Percentiles rank a stretch among this genome's conserved stretches.
These are phyloP conservation scores for Penaeus chinensis DNA, from an alignment of 1,140 invertebrate species.

Conservation along the genomic window DNA sequence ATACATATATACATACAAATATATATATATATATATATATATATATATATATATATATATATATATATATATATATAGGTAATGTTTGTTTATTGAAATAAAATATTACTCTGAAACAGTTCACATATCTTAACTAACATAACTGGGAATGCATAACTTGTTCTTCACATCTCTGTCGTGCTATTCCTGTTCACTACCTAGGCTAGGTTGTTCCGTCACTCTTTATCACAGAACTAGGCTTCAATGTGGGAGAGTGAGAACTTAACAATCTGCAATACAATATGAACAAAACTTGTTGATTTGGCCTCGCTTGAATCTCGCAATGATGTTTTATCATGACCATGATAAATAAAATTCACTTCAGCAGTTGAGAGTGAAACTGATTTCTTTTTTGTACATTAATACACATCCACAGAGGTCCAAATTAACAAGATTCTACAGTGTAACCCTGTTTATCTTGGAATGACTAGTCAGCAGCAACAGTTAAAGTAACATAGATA, in stretches of 20 bases:
- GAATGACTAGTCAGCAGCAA: conserved; percentile 58
- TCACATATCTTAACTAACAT: background rate
- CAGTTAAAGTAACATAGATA: conserved; percentile 56
- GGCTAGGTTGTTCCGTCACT: conserved; percentile 51
- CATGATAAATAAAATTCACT: background rate
- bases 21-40: conserved; percentile 26
- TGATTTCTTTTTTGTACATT: conserved; percentile 32
- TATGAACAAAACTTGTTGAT: conserved; percentile 51
- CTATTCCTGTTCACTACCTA: conserved; percentile 33
- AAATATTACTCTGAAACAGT: background rate
- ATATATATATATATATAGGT: background rate
- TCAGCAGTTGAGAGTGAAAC: background rate
- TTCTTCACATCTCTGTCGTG: background rate
- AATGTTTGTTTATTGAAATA: background rate
- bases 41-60: conserved; percentile 18
- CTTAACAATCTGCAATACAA: conserved; percentile 53
- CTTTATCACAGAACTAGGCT: conserved; percentile 55
- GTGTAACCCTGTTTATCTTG: conserved; percentile 56
- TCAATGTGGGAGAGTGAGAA: conserved; percentile 55
- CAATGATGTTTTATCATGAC: background rate
- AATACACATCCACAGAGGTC: background rate
- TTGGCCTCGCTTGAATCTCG: conserved; percentile 28
- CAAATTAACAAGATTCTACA: conserved; percentile 55
- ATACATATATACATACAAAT: conserved; percentile 5
- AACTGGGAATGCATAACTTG: conserved; percentile 5